These are phyloP conservation scores for Entomobrya multifasciata DNA, from an alignment of 2,888 invertebrate species.

Conservation along the genomic window DNA sequence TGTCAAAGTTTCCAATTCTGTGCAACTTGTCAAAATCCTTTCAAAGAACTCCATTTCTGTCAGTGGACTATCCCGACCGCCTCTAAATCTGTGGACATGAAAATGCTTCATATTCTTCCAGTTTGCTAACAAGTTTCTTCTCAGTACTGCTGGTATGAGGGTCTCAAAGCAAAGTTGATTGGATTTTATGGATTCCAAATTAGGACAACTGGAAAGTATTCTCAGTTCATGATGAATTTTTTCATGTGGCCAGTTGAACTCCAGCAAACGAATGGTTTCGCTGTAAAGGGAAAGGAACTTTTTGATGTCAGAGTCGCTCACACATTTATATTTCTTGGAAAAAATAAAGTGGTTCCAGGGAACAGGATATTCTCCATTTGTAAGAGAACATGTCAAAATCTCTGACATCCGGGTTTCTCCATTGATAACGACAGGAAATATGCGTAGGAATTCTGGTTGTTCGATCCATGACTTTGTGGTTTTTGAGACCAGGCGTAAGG, in stretches of 20 bases:
- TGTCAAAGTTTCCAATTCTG: slow-evolving; percentile 43
- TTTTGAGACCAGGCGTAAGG: slow-evolving; percentile 50
- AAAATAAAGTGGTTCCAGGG: slow-evolving; percentile 59
- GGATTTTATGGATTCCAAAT: slow-evolving; percentile 52
- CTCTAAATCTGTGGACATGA: slow-evolving; percentile 61
- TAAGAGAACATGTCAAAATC: not conserved
- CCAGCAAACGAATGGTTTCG: slow-evolving; percentile 17
- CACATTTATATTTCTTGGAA: slow-evolving; percentile 63
- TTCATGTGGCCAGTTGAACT: slow-evolving; percentile 65
- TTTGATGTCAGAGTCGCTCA: slow-evolving; percentile 49
- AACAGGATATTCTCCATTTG: slow-evolving; percentile 24
- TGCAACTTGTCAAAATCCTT: slow-evolving; percentile 21
- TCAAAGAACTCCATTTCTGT: slow-evolving; percentile 69
- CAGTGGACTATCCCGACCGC: slow-evolving; percentile 52
- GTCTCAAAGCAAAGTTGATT: slow-evolving; percentile 65
- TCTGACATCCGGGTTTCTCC: slow-evolving; percentile 50
- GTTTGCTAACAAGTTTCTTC: slow-evolving; percentile 34
- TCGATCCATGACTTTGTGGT: slow-evolving; percentile 62
- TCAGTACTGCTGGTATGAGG: slow-evolving; percentile 11
- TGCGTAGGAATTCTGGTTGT: slow-evolving; percentile 30
- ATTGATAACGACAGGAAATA: slow-evolving; percentile 55
- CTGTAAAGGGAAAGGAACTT: slow-evolving; percentile 45
- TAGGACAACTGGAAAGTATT: slow-evolving; percentile 42
- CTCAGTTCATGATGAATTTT: slow-evolving; percentile 57
- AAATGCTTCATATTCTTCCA: slow-evolving; percentile 62